A percentile compares a stretch with the other conserved stretches of the same genome.
phyloP scores from a whole-genome alignment of 2,113 vertebrate genomes.

The Salvelinus sp. region DNA sequence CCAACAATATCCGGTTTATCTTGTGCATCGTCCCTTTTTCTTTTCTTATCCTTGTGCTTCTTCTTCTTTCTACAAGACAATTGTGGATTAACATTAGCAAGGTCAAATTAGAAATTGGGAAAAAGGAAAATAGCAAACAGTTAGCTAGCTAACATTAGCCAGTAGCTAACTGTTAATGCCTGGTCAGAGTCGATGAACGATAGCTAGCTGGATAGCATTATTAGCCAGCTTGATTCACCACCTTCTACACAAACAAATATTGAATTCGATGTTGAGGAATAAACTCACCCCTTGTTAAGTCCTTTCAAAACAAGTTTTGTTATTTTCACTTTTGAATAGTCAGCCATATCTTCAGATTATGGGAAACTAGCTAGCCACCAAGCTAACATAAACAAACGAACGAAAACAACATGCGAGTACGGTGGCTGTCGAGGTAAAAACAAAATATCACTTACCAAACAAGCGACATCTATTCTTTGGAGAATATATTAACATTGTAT shows the following conservation, averaged over 20 bases:
- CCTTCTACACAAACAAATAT: not conserved
- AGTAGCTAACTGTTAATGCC: not conserved
- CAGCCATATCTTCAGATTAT: constrained; percentile 73
- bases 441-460: not conserved
- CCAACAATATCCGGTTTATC: constrained; percentile 84
- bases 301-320: constrained; percentile 94
- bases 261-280: not conserved
- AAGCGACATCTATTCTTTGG: not conserved
- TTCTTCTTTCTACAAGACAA: constrained; percentile 82
- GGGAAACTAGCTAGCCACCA: not conserved
- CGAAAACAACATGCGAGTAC: constrained; percentile 30
- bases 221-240: not conserved
- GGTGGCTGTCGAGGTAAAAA: constrained; percentile 44
- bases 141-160: not conserved
- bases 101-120: not conserved
- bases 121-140: not conserved
- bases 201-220: not conserved
- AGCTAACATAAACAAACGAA: not conserved
- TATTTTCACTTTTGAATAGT: constrained; percentile 87
- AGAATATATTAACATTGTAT: not conserved
- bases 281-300: constrained; percentile 80
- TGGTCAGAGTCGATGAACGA: not conserved
- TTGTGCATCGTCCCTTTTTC: constrained; percentile 78
- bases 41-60: constrained; percentile 85
- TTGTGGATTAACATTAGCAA: not conserved